These are phyloP conservation scores for Drosophila asahinai DNA, from an alignment of 1,140 invertebrate genomes.

Conservation along the genomic window DNA sequence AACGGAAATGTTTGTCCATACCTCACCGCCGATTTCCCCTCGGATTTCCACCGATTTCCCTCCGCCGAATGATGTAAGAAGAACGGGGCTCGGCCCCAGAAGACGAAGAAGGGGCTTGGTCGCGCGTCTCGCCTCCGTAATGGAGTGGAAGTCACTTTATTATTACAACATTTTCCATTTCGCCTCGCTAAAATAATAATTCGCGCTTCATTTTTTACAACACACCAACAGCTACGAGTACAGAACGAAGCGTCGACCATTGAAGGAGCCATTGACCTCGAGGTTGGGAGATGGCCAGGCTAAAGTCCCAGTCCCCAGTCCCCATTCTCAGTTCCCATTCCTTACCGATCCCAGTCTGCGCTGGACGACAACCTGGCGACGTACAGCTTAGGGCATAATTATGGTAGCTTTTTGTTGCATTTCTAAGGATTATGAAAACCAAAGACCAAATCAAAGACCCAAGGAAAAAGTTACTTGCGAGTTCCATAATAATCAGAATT, in stretches of 20 bases:
- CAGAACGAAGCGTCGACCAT: constrained; percentile 35
- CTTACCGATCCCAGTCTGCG: constrained; percentile 13
- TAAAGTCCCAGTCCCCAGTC: constrained; percentile 25
- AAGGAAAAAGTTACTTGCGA: too few species aligned
- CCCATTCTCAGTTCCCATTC: constrained; percentile 11
- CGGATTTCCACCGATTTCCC: neutral
- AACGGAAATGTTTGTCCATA: constrained; percentile 58
- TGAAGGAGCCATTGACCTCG: constrained; percentile 51
- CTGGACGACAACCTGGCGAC: constrained; percentile 29
- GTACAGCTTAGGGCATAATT: constrained; percentile 6
- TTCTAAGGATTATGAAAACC: too few species aligned
- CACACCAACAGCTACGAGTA: constrained; percentile 14
- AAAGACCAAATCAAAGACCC: too few species aligned
- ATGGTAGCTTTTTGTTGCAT: neutral
- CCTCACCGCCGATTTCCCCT: constrained; percentile 5
- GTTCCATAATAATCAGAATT: neutral
- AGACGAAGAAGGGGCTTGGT: constrained; percentile 33
- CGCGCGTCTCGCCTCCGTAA: constrained; percentile 43
- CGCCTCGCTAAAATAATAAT: constrained; percentile 80
- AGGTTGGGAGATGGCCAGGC: constrained; percentile 31
- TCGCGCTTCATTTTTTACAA: constrained; percentile 77
- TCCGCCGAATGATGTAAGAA: constrained; percentile 32
- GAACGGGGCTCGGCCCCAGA: constrained; percentile 21
- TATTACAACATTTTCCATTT: constrained; percentile 81
- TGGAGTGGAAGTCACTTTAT: constrained; percentile 70